Base-by-base conservation (phyloP, 1,140 invertebrate genomes). In the Gonioctena quinquepunctata region DNA sequence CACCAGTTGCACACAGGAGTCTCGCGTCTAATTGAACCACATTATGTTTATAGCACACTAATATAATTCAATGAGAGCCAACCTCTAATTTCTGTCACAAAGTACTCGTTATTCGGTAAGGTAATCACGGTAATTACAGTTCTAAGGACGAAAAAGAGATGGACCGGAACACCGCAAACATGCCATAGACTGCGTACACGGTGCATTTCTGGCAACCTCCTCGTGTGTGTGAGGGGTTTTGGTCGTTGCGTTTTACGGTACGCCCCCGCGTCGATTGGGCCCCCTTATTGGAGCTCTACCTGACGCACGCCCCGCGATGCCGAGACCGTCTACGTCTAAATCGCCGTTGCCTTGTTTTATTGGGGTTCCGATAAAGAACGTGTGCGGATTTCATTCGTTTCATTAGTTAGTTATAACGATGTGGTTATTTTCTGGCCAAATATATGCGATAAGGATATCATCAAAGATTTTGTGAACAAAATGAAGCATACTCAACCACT, bases 251-350 rank as follows among this genome's bases (percentile, higher is more conserved):
- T 42, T 71, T 67, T 72, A 69, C 65, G 64, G 61, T 71, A 76
- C 79, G 79, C 79, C 79, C 78, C 74, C 78, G 79, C 78, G 76
- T 73, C 65, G 66, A 70, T 66, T 61, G 66, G 72, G 73, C 66
- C 71, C 74, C 73, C 73, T 67, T 71, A 77, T 80, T 78, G 79
- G 76, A 72, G 70, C 74, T 71, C 61, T 75, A 79, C 71, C 73
- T 73, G 76, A 72, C 71, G 66, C 68, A 77, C 76, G 76, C 75
- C 75, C 74, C 68, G 66, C 70, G 70, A 50, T 52, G 61, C 28
- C 19, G 59, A 33, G 28, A 52, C 25, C 60, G 33, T 21, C 21
- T 28, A 7, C 33, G 13, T 13, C 33, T 11, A 42, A n/a, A 42
- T n/a, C 33, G 16, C 33, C 33, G 33, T 42, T 42, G 13, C 13